Base-by-base conservation (phyloP, 2,113 vertebrate genomes). In the Odocoileus hemionus region DNA sequence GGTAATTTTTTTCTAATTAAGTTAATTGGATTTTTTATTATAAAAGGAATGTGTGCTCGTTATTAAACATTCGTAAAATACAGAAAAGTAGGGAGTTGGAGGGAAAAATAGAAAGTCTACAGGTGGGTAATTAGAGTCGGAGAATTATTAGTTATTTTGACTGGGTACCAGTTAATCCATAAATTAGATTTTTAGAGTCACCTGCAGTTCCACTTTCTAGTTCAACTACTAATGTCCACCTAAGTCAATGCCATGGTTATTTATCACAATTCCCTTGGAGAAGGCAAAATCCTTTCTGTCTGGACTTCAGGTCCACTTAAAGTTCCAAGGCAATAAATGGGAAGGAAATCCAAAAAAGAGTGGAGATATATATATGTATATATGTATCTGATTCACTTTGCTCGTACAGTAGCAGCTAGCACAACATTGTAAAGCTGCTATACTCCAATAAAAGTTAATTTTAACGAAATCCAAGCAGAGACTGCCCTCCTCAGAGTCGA, bases 1-100 rank as follows among this genome's bases (percentile, higher is more conserved):
- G 91, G 89, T 94, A 98, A 98, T 98, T 97, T 97, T 98, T 98
- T 98, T 97, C 97, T 98, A 98, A 98, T 98, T 98, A 98, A 97
- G 97, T 97, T 98, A 97, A 98, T 98, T 82, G 45, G 78, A 97
- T 97, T 80, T 95, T 97, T 96, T 97, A 96, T 98, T 97, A 97
- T 95, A 97, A 97, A 95, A 96, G 79, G 85, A 97, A 80, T 95
- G 52, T 61, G 33, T 93, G 83, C 30, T 97, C 93, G 19, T 98
- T 97, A 98, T 97, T 98, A 98, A 98, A 96, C 67, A 94, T 95
- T 96, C 92, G 87, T 95, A 96, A 96, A 97, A 97, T 94, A 83
- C 26, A 95, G 95, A 97, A 97, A 98, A 97, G 86, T 91, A 88
- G 86, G 83, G 95, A 97, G 91, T 97, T 97, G 86, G 55, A 85